Conservation (phyloP, 2,113 vertebrate genomes). For the Ia io region DNA sequence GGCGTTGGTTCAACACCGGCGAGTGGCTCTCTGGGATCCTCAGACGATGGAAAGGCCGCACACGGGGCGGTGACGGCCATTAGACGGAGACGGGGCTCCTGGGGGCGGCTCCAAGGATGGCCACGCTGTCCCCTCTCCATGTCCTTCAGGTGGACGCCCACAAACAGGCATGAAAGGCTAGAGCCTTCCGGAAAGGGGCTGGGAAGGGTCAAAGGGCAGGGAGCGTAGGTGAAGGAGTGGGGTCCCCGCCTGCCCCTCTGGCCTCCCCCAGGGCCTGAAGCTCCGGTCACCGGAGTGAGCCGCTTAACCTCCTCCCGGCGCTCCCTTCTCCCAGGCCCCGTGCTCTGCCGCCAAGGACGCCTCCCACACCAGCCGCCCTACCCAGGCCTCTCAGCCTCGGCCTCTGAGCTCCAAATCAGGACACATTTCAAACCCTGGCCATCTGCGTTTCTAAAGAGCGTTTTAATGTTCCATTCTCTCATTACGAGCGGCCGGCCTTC, state of each 20-base stretch:
- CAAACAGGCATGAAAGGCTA: not conserved
- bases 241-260: not conserved
- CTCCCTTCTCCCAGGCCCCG: fast-evolving
- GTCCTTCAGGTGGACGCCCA: not conserved
- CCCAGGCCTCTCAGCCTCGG: not conserved
- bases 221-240: not conserved
- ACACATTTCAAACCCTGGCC: not conserved
- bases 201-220: not conserved
- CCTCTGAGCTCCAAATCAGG: not conserved
- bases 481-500: not conserved
- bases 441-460: not conserved
- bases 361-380: not conserved
- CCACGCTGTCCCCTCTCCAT: not conserved
- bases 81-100: slow-evolving; percentile 54
- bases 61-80: not conserved
- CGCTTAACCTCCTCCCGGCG: fast-evolving
- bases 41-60: slow-evolving; percentile 84
- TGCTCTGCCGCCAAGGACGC: not conserved
- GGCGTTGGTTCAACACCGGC: slow-evolving; percentile 84
- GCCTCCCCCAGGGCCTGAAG: not conserved
- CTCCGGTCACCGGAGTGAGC: not conserved
- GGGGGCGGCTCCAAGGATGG: slow-evolving; percentile 58
- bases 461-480: not conserved
- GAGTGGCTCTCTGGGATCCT: slow-evolving; percentile 85
- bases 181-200: not conserved